A percentile compares a stretch with the other conserved stretches of the same genome.
Evolutionary conservation across 2,888 invertebrate species (phyloP).

Genomic region (Papilio gigon): DNA sequence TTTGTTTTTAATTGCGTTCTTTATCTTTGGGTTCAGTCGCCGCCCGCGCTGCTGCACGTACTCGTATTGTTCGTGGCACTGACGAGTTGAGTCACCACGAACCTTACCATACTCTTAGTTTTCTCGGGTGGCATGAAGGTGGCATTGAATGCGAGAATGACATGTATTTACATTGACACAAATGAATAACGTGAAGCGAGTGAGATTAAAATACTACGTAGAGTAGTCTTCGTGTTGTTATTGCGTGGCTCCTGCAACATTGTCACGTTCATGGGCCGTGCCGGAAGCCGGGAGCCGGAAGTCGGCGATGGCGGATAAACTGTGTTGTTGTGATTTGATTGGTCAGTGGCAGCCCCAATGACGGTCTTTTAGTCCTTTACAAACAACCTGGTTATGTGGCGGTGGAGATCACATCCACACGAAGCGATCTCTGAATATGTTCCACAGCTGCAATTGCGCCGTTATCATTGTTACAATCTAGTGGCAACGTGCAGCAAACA

Average conservation of each 20-base stretch:
- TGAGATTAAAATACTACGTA: not conserved
- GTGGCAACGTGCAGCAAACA: not conserved
- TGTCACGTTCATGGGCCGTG: constrained; percentile 15
- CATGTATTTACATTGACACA: not conserved
- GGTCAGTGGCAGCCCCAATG: not conserved
- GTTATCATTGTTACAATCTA: not conserved
- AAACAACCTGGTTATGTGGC: not conserved
- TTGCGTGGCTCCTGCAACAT: not conserved
- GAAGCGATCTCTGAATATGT: not conserved
- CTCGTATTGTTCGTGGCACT: not conserved
- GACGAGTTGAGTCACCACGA: no score
- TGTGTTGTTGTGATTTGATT: constrained; percentile 17
- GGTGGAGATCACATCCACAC: not conserved
- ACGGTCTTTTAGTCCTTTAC: no score
- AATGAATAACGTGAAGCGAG: not conserved
- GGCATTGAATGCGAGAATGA: not conserved
- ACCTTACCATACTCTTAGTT: not conserved
- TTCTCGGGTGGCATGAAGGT: not conserved
- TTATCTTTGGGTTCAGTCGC: not conserved
- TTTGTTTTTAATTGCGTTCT: not conserved
- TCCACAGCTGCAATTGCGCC: not conserved
- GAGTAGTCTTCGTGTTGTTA: not conserved
- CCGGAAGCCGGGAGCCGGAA: constrained; percentile 30
- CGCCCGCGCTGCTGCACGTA: no score
- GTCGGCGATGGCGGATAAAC: constrained; percentile 14